Conservation (phyloP, 2,888 invertebrate species). For the Beris morrisii region DNA sequence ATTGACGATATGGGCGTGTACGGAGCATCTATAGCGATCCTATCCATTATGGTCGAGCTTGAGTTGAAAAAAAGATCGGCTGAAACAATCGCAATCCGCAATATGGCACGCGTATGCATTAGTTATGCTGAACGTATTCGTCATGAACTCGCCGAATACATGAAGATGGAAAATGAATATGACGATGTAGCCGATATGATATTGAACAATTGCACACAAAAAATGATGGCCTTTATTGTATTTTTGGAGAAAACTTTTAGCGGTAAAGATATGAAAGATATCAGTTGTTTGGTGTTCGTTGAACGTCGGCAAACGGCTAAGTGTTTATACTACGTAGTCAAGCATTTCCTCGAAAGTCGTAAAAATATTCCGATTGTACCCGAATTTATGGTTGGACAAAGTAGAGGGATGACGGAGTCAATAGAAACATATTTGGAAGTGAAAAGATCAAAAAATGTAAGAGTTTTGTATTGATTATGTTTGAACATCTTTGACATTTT, state of each 20-base stretch:
- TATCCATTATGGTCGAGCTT: constrained; percentile 64
- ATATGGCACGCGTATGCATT: constrained; percentile 46
- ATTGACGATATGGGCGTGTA: constrained; percentile 61
- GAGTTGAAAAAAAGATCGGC: constrained; percentile 63
- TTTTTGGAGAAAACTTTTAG: constrained; percentile 64
- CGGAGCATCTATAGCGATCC: constrained; percentile 63
- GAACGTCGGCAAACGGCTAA: constrained; percentile 70
- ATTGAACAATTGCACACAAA: constrained; percentile 64
- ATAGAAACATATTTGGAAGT: constrained; percentile 47
- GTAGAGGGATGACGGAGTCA: constrained; percentile 41
- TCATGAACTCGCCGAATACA: constrained; percentile 58
- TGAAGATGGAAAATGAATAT: constrained; percentile 53
- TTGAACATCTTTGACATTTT: neutral
- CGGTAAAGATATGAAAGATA: constrained; percentile 46
- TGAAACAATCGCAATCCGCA: constrained; percentile 54
- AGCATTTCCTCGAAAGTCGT: constrained; percentile 57
- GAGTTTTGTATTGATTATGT: constrained; percentile 7
- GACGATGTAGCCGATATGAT: constrained; percentile 50
- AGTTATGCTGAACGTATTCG: constrained; percentile 56
- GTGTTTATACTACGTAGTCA: constrained; percentile 69
- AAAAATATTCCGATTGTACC: constrained; percentile 62
- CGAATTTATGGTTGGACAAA: constrained; percentile 71
- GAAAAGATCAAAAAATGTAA: constrained; percentile 48
- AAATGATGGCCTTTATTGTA: constrained; percentile 64
- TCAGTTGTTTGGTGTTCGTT: constrained; percentile 52